Conservation (phyloP, 2,113 vertebrate genomes). For the Blennius ocellaris region DNA sequence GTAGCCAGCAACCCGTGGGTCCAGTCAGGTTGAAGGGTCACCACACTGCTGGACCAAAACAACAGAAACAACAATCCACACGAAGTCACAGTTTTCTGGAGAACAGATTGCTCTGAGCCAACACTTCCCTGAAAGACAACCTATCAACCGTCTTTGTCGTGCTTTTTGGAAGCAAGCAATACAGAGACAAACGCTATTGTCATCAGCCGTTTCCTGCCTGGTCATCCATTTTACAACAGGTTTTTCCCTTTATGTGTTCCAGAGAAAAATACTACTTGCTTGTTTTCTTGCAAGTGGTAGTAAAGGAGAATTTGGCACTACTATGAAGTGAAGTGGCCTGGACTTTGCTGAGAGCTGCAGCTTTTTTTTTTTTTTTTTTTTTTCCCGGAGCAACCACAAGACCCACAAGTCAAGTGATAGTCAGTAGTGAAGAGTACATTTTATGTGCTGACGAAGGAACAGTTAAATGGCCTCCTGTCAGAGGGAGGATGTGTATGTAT, state of each 20-base stretch:
- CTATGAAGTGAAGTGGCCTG: slow-evolving; percentile 57
- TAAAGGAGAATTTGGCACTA: slow-evolving; percentile 11
- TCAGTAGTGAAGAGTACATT: slow-evolving; percentile 44
- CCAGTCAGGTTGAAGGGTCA: slow-evolving; percentile 46
- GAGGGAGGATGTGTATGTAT: slow-evolving; percentile 15
- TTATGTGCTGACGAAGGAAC: slow-evolving; percentile 29
- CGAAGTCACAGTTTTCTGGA: slow-evolving; percentile 14
- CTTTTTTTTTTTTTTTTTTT: slow-evolving; percentile 38
- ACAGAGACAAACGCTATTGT: too few relatives aligned
- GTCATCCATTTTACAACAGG: not conserved
- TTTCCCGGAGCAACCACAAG: slow-evolving; percentile 2
- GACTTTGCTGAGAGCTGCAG: slow-evolving; percentile 43
- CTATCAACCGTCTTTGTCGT: not conserved
- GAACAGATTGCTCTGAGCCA: slow-evolving; percentile 19
- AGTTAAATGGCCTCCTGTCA: slow-evolving; percentile 23
- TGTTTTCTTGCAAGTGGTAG: slow-evolving; percentile 28
- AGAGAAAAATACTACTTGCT: slow-evolving; percentile 14
- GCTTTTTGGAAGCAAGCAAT: not conserved
- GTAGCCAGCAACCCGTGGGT: slow-evolving; percentile 15
- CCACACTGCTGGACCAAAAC: slow-evolving; percentile 50
- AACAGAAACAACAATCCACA: slow-evolving; percentile 17
- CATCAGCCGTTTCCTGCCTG: not conserved
- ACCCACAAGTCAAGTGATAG: slow-evolving; percentile 59
- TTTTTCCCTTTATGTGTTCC: slow-evolving; percentile 6
- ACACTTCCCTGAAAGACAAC: slow-evolving; percentile 3